Conservation (phyloP, 2,888 invertebrate species). For the Alloplasta piceator region DNA sequence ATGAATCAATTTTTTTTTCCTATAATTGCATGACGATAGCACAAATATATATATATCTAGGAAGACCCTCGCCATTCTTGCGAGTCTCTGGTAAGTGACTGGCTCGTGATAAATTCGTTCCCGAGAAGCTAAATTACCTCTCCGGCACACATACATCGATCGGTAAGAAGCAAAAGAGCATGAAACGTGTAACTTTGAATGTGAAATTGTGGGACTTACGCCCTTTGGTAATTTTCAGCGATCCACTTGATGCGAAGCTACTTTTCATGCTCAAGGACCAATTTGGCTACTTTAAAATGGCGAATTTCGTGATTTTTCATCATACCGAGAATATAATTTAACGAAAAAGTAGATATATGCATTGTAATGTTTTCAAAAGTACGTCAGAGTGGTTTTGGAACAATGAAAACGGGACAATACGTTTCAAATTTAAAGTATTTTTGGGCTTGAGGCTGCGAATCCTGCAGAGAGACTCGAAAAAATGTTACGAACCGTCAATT, state of each 20-base stretch:
- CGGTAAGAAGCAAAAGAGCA: no score
- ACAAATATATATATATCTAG: neutral
- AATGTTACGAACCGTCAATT: constrained; percentile 34
- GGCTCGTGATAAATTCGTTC: constrained; percentile 60
- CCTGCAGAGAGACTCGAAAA: neutral
- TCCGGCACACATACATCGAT: constrained; percentile 1
- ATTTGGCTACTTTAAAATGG: no score
- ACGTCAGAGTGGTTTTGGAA: neutral
- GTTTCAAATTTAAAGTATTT: neutral
- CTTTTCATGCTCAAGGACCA: no score
- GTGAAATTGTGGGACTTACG: neutral
- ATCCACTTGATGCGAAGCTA: no score
- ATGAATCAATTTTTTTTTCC: constrained; percentile 62
- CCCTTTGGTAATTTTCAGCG: neutral
- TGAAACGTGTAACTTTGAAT: neutral
- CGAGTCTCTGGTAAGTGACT: constrained; percentile 52
- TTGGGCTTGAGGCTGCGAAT: no score
- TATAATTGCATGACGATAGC: constrained; percentile 43
- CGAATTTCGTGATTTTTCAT: no score
- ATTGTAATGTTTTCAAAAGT: neutral
- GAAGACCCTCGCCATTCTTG: constrained; percentile 26
- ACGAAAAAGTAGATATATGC: neutral
- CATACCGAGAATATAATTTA: no score
- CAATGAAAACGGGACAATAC: neutral
- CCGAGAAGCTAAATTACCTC: constrained; percentile 52